Evolutionary conservation across 1,140 invertebrate genomes (phyloP).

Genomic region (Conus ventricosus): DNA sequence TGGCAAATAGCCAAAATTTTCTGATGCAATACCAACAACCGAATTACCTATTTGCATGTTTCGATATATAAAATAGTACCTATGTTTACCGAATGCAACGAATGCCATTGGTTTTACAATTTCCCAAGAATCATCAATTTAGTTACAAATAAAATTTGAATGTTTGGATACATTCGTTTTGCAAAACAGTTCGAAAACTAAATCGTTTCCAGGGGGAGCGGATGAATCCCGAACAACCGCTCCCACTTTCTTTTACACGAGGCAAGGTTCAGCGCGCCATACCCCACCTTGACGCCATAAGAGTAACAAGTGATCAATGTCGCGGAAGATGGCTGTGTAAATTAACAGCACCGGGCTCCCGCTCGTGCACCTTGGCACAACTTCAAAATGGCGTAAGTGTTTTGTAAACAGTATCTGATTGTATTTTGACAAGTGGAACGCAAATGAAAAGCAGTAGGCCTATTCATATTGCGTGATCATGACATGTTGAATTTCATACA

Average conservation of each 20-base stretch:
- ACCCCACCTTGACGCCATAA: background rate
- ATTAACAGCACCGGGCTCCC: constrained; percentile 37
- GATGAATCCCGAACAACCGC: background rate
- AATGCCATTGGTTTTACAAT: background rate
- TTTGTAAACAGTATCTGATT: too few species aligned
- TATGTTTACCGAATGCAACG: background rate
- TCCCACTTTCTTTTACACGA: constrained; percentile 4
- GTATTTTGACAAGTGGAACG: too few species aligned
- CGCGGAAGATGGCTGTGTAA: constrained; percentile 30
- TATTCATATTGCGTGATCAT: too few species aligned
- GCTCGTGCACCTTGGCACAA: constrained; percentile 40
- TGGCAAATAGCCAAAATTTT: constrained; percentile 27
- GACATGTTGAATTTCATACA: too few species aligned
- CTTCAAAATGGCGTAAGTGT: constrained; percentile 41
- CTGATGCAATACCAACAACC: background rate
- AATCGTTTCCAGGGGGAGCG: background rate
- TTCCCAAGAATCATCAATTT: background rate
- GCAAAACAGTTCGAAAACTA: background rate
- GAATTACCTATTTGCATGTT: background rate
- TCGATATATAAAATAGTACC: constrained; percentile 7
- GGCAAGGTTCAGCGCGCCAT: background rate
- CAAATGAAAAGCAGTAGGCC: too few species aligned
- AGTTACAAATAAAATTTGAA: background rate
- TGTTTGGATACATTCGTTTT: background rate
- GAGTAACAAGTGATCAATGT: background rate